Base-by-base conservation (phyloP, 2,888 invertebrate species). In the Drosophila tripunctata region DNA sequence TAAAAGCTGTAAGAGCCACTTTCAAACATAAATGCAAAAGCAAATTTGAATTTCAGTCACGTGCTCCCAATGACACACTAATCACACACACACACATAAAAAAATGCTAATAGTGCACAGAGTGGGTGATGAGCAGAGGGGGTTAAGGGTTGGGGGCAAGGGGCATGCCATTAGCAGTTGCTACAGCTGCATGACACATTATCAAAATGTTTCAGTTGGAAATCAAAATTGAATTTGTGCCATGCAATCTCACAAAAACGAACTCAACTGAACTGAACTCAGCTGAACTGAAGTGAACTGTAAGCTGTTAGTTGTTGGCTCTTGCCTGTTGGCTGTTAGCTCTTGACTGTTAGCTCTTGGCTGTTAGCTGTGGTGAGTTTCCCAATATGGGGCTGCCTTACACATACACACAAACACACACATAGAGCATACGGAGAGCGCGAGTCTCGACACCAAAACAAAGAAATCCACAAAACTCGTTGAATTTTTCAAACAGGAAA, bases 221-320 rank as follows among this genome's bases (percentile, higher is more conserved):
- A 73, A 79, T 86, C 80, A 82, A 79, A 80, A 86, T 79, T 86
- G 76, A 78, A 80, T 80, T 86, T 86, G 50, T 86, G 50, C 72
- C 66, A 71, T 74, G 77, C 69, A 62, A 77, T 68, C 54, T 38
- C 50, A 56, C 52, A 31, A 43, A n/a, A 43, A 15, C 52, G 33
- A 69, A 36, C 38, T 47, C 45, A 71, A 30, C 57, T 48, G 48
- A 45, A 38, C 41, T 57, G 41, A 70, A 43, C 54, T 56, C 30
- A 68, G 30, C 57, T 50, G 33, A 68, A 30, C 38, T 52, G 47
- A 74, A 38, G 44, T 43, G 35, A 35, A 43, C 31, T 67, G 71
- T 61, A 40, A 41, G 22, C 65, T 21, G 43, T 50, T 36, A 31
- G 36, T 10, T 44, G 50, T 30, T 54, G 14, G 8, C 6, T 17